Evolutionary conservation across 2,888 invertebrate species (phyloP).

Genomic region (Nomada hirtipes): DNA sequence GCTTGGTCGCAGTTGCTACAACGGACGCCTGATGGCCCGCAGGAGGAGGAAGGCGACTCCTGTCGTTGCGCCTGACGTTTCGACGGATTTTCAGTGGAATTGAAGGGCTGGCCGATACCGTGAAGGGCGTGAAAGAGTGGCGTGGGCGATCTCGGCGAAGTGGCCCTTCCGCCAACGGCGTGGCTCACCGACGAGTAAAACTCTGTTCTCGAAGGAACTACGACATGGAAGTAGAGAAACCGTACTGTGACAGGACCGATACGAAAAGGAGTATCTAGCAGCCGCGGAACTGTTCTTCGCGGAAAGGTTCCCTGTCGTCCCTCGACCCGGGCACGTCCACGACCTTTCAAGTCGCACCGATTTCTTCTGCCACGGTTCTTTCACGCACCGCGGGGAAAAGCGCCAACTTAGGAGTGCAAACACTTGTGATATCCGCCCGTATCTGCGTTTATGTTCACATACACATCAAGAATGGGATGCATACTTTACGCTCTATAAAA

Average conservation of each 20-base stretch:
- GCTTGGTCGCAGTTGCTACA: slow-evolving; percentile 95
- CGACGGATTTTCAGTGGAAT: slow-evolving; percentile 65
- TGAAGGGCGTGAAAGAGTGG: slow-evolving; percentile 83
- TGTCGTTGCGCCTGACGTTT: slow-evolving; percentile 83
- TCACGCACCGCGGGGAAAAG: no score
- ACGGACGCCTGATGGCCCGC: slow-evolving; percentile 86
- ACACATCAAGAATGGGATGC: no score
- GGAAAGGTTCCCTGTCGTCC: slow-evolving; percentile 31
- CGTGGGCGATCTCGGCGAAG: slow-evolving; percentile 87
- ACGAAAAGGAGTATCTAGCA: slow-evolving; percentile 12
- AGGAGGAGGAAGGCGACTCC: slow-evolving; percentile 86
- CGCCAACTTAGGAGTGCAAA: no score
- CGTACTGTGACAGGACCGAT: slow-evolving; percentile 51
- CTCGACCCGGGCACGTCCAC: background rate
- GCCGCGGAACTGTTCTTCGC: background rate
- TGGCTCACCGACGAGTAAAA: slow-evolving; percentile 92
- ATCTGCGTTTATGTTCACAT: no score
- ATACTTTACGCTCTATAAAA: no score
- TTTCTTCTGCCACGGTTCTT: background rate
- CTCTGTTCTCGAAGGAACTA: slow-evolving; percentile 84
- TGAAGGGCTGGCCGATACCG: slow-evolving; percentile 69
- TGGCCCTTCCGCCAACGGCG: slow-evolving; percentile 88
- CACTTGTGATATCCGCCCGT: no score
- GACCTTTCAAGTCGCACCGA: slow-evolving; percentile 11
- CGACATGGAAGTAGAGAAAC: slow-evolving; percentile 74